Conservation (phyloP, 2,797 vertebrate species). For the Gallinago solitaria region DNA sequence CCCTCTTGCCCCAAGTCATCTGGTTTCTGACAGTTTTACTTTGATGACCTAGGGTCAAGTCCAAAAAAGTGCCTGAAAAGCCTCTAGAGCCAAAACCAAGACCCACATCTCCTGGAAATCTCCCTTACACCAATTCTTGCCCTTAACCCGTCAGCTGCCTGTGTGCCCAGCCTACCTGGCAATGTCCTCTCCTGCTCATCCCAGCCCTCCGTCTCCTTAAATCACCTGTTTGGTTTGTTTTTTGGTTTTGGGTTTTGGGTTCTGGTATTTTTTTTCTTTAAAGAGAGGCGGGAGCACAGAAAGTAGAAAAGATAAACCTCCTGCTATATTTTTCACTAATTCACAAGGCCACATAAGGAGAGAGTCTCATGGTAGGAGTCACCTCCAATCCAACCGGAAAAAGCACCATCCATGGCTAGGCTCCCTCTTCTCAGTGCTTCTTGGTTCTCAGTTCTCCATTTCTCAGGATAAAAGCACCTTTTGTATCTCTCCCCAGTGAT, state of each 20-base stretch:
- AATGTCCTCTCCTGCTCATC: neutral
- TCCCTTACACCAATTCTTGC: neutral
- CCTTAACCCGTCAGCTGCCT: neutral
- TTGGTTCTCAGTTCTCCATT: neutral
- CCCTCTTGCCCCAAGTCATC: neutral
- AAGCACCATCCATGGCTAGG: accelerated
- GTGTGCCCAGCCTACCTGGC: neutral
- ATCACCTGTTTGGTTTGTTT: neutral
- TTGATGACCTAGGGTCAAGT: neutral
- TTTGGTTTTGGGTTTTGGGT: no score
- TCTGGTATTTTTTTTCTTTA: neutral
- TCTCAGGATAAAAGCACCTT: neutral
- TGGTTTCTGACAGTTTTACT: neutral
- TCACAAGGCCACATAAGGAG: neutral
- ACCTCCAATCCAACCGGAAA: neutral
- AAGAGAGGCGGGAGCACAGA: neutral
- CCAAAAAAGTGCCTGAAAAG: neutral
- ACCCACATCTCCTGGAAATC: neutral
- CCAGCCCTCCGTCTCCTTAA: neutral
- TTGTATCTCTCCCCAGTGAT: neutral
- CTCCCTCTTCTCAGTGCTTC: neutral
- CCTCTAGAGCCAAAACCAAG: neutral
- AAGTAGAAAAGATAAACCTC: neutral
- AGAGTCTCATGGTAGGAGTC: neutral
- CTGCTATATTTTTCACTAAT: neutral